Base-by-base conservation (phyloP, 1,140 invertebrate genomes). In the Lepidostoma basale region DNA sequence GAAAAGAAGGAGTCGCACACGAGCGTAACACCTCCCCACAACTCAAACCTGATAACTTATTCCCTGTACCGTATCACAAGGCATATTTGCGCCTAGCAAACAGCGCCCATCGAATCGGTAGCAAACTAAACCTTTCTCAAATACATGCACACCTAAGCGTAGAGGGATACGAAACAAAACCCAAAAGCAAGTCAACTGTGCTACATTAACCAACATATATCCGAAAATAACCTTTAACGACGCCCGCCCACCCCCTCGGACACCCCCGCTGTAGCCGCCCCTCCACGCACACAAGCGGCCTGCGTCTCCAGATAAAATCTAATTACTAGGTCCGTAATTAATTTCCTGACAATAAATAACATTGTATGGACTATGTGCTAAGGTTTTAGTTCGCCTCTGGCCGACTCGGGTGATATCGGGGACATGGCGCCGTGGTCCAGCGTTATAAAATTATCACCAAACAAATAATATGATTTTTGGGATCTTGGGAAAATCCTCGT, bases 261-360 rank as follows among this genome's bases (percentile, higher is more conserved):
- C n/a, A n/a, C n/a, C n/a, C 49, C 23, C 12, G 26, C 26, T 52
- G n/a, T 14, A 28, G n/a, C 16, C 20, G 9, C 44, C 20, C 18
- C 42, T 52, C 56, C 66, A 67, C 67, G 67, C 62, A 67, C 58
- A 72, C 70, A 68, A 68, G 68, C 65, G 67, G 70, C 68, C 62
- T 44, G 42, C 70, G 70, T 72, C 70, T 72, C 70, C 65, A 67
- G 70, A 72, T 72, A 72, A 72, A 72, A 72, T 72, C 70, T 72
- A 72, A 72, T 72, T 72, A 72, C 67, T 62, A 67, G 47, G 62
- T 72, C 62, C 70, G 70, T 72, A 72, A 72, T 72, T 72, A 68
- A 68, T 69, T 68, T 72, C 67, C 70, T 66, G 62, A 62, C 70
- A 72, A 68, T 69, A 66, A 72, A 72, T 69, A 68, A 72, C 64